These are phyloP conservation scores for Anastatus disparis DNA, from an alignment of 1,140 invertebrate genomes.

Conservation along the genomic window DNA sequence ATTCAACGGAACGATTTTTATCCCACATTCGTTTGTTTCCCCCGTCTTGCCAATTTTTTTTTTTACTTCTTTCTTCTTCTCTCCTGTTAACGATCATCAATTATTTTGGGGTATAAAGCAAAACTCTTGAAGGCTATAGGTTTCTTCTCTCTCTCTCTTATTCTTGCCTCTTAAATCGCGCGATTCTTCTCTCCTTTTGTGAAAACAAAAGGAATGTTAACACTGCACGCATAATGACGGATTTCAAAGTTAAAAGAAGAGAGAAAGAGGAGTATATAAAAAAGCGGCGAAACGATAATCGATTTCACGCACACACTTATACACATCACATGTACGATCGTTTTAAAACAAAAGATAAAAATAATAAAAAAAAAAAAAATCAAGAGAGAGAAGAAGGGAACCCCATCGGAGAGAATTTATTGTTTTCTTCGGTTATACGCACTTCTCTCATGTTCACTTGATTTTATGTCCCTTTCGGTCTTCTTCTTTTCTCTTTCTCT, in stretches of 20 bases:
- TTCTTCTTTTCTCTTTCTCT: constrained; percentile 1
- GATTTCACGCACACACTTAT: constrained; percentile 35
- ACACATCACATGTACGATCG: background rate
- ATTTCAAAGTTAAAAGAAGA: constrained; percentile 21
- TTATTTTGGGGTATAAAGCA: constrained; percentile 30
- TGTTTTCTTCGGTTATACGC: constrained; percentile 38
- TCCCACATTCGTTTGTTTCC: constrained; percentile 13
- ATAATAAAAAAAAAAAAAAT: too few relatives aligned
- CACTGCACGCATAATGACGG: constrained; percentile 34
- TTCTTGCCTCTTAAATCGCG: background rate
- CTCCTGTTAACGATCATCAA: constrained; percentile 34
- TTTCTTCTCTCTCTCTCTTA: too few relatives aligned
- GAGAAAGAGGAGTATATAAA: constrained; percentile 4
- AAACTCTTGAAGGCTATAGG: too few relatives aligned
- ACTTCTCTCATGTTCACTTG: too few relatives aligned
- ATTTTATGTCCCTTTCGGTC: background rate
- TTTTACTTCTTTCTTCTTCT: too few relatives aligned
- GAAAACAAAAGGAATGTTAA: constrained; percentile 33
- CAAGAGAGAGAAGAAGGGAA: too few relatives aligned
- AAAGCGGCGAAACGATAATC: constrained; percentile 38
- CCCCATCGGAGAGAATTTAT: constrained; percentile 31
- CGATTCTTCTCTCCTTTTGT: constrained; percentile 1
- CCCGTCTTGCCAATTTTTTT: too few relatives aligned
- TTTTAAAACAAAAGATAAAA: constrained; percentile 24
- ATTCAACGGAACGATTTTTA: constrained; percentile 35